These are phyloP conservation scores for Heterohyrax brucei DNA, from an alignment of 2,797 vertebrate genomes.

Conservation along the genomic window DNA sequence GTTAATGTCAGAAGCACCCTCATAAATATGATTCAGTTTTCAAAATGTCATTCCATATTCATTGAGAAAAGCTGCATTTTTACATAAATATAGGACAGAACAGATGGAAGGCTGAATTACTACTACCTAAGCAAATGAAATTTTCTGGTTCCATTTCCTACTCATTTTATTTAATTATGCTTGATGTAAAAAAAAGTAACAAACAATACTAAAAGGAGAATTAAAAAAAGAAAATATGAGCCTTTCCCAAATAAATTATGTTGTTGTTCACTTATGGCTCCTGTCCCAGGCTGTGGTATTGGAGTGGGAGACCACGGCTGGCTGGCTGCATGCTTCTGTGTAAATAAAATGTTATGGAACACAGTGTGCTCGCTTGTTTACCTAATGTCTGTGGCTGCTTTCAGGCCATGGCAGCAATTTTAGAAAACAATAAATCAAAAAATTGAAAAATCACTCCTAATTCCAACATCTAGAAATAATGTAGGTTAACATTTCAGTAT, in stretches of 20 bases:
- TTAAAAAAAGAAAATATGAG: not conserved
- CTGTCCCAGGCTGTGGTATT: no score
- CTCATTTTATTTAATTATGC: slow-evolving; percentile 15
- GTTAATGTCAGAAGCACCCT: slow-evolving; percentile 8
- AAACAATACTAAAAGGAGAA: not conserved
- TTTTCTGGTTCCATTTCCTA: slow-evolving; percentile 38
- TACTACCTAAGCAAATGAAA: slow-evolving; percentile 18
- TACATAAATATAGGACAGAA: slow-evolving; percentile 49
- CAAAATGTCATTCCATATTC: not conserved
- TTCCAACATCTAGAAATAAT: not conserved
- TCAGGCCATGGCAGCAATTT: not conserved
- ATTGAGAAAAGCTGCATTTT: slow-evolving; percentile 51
- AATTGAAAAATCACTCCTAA: not conserved
- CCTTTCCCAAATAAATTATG: not conserved
- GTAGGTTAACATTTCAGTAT: not conserved
- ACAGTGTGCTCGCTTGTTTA: no score
- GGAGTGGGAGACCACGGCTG: no score
- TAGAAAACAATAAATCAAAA: not conserved
- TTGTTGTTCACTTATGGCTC: no score
- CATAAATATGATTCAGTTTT: slow-evolving; percentile 44
- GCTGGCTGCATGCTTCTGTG: no score
- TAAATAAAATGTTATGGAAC: no score
- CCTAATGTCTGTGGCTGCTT: no score
- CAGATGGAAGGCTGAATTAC: slow-evolving; percentile 45
- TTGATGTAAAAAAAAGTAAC: slow-evolving; percentile 2